Evolutionary conservation across 64 coral and sea anemone genomes (phyloP).

Genomic region (Platygyra sinensis): DNA sequence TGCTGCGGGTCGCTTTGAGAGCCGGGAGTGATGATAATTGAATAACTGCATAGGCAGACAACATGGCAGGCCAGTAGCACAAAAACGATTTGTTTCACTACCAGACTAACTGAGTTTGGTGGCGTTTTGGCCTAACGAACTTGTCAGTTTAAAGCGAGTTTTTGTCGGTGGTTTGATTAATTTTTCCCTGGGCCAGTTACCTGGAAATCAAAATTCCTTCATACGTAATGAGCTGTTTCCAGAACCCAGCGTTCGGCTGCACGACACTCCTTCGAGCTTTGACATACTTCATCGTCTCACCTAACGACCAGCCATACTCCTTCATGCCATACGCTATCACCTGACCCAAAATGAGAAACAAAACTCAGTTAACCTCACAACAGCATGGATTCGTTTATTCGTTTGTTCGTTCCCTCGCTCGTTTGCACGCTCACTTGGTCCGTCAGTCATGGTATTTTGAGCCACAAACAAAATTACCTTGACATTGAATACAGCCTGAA

Average conservation of each 20-base stretch:
- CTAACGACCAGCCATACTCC: constrained; percentile 76
- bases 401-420: neutral
- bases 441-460: neutral
- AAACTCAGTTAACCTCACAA: neutral
- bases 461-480: too few species aligned
- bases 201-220: constrained; percentile 97
- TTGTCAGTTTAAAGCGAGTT: too few species aligned
- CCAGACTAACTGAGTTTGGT: too few species aligned
- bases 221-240: constrained; percentile 98
- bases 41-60: too few species aligned
- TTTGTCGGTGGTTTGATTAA: too few species aligned
- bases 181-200: constrained; percentile 27
- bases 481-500: too few species aligned
- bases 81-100: too few species aligned
- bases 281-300: constrained; percentile 93
- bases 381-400: neutral
- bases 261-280: constrained; percentile 79
- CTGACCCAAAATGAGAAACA: constrained; percentile 6
- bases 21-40: too few species aligned
- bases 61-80: too few species aligned
- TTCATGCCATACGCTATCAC: constrained; percentile 97
- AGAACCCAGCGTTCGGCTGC: constrained; percentile 93
- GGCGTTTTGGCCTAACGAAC: too few species aligned
- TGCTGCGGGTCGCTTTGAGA: too few species aligned
- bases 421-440: neutral